These are phyloP conservation scores for Archocentrus centrarchus DNA, from an alignment of 2,113 vertebrate species.

Conservation along the genomic window DNA sequence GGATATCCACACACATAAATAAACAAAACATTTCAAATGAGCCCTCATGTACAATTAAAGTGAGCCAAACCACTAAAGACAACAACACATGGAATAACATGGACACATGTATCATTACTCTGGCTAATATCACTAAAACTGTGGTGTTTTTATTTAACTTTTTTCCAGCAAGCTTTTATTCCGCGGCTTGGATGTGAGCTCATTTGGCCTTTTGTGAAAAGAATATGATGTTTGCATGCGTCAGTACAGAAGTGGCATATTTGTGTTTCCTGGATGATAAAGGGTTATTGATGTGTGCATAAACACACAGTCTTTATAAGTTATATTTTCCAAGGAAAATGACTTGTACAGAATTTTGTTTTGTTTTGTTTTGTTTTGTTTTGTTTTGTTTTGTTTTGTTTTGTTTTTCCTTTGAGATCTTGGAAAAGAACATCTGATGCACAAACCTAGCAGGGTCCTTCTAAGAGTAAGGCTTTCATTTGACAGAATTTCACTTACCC, in stretches of 20 bases:
- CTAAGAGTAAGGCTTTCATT: background rate
- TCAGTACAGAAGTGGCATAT: conserved; percentile 30
- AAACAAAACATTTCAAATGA: conserved; percentile 58
- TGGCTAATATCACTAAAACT: conserved; percentile 58
- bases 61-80: conserved; percentile 51
- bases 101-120: conserved; percentile 48
- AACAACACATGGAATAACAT: conserved; percentile 47
- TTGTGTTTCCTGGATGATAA: conserved; percentile 46
- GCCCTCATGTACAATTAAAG: conserved; percentile 38
- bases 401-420: background rate
- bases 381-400: background rate
- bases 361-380: conserved; percentile 12
- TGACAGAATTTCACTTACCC: background rate
- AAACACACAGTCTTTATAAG: conserved; percentile 39
- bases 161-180: conserved; percentile 31
- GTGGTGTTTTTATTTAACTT: conserved; percentile 40
- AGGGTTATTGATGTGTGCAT: conserved; percentile 19
- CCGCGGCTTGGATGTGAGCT: conserved; percentile 18
- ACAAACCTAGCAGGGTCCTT: conserved; percentile 1
- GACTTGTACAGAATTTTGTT: background rate
- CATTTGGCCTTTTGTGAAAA: conserved; percentile 51
- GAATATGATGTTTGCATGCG: conserved; percentile 44
- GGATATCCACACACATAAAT: conserved; percentile 46
- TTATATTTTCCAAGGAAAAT: conserved; percentile 6
- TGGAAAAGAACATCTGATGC: conserved; percentile 15